Evolutionary conservation across 1,140 invertebrate species (phyloP).

Genomic region (Apis florea): DNA sequence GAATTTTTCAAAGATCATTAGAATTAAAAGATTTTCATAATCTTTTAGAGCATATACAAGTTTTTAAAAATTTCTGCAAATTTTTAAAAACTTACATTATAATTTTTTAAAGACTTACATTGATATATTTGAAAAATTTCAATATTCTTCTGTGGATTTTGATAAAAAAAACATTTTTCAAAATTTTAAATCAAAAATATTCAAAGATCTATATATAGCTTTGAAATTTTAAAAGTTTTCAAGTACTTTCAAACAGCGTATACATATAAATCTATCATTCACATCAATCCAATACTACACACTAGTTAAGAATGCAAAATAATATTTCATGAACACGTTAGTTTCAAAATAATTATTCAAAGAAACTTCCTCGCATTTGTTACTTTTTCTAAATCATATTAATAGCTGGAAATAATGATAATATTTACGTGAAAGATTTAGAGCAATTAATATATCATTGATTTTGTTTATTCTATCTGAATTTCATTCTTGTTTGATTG

Average conservation of each 20-base stretch:
- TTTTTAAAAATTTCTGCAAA: rapidly evolving
- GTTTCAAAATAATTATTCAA: constrained; percentile 1
- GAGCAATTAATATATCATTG: no score
- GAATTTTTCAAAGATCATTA: not conserved
- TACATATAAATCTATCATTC: constrained; percentile 11
- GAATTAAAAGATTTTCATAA: not conserved
- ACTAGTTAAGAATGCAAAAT: not conserved
- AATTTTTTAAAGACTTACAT: not conserved
- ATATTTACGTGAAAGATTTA: not conserved
- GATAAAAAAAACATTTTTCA: not conserved
- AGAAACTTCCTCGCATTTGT: not conserved
- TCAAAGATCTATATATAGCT: not conserved
- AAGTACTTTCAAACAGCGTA: not conserved
- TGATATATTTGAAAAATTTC: not conserved
- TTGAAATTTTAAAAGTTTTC: not conserved
- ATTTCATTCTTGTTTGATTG: not conserved
- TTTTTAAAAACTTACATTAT: rapidly evolving
- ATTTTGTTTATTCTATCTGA: not conserved
- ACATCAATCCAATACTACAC: not conserved
- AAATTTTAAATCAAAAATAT: not conserved
- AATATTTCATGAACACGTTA: not conserved
- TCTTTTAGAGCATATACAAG: not conserved
- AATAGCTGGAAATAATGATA: not conserved
- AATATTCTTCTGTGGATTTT: rapidly evolving
- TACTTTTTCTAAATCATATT: not conserved